These are phyloP conservation scores for Clinocottus analis DNA, from an alignment of 2,113 vertebrate species.

Conservation along the genomic window DNA sequence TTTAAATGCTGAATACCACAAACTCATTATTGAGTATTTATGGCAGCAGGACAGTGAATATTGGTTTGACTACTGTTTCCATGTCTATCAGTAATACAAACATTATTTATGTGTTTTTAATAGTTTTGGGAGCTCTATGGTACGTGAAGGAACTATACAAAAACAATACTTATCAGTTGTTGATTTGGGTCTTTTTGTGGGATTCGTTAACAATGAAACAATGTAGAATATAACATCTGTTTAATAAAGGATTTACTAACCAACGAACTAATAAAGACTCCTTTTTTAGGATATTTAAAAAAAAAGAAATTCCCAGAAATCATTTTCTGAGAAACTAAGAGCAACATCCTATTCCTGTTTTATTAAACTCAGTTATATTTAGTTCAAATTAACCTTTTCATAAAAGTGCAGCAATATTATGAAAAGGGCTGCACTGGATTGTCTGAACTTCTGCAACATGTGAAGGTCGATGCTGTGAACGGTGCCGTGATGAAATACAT, in stretches of 20 bases:
- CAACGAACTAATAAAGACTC: neutral
- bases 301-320: too few relatives aligned
- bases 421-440: neutral
- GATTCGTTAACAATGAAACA: neutral
- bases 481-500: neutral
- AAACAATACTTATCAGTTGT: neutral
- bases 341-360: slow-evolving; percentile 6
- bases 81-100: too few relatives aligned
- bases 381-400: neutral
- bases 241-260: neutral
- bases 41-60: neutral
- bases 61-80: too few relatives aligned
- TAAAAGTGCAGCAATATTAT: neutral
- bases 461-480: neutral
- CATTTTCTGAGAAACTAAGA: slow-evolving; percentile 2
- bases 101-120: neutral
- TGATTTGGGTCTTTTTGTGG: neutral
- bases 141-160: neutral
- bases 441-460: neutral
- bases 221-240: neutral
- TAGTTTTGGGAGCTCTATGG: neutral
- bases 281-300: neutral
- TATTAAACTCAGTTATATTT: slow-evolving; percentile 10
- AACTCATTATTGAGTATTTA: neutral
- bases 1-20: neutral